Evolutionary conservation across 2,113 vertebrate genomes (phyloP), one percentile per base, ranked within the genome.

Genomic region (Pampusana beccarii): DNA sequence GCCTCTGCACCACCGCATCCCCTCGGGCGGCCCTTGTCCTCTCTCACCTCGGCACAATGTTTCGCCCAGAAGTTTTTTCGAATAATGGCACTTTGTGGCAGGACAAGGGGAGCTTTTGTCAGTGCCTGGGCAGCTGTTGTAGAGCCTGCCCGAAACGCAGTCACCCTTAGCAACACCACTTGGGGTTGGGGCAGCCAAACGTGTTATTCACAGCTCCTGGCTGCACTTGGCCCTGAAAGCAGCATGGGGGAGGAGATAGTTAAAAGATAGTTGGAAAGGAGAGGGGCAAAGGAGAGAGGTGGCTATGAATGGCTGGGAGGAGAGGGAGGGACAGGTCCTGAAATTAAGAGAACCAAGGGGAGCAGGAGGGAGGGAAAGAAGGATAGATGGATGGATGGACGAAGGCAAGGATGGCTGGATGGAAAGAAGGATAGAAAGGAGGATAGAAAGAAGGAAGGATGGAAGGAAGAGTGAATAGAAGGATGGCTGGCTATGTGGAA

Each of bases 91-190:
- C 79, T 95, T 88, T 96, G 85, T 88, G 88, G 40, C 66, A 36
- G 72, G 67, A 93, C 82, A 96, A 96, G 60, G 16, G 38, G 34
- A 94, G 82, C 79, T 90, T 95, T 80, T 93, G 80, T 94, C 8
- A 80, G 67, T 1, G 8, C 11, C 60, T 0, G 0, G 67, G 64
- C 82, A 93, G 90, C 93, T 97, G 90, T 40, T 2, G 10, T 51
- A 36, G 69, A 80, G 64, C 75, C 83, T 46, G 64, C 48, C 83
- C 10, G 12, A 90, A 92, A 50, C 2, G 9, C 56, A 28, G 65
- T 58, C 80, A 57, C 66, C 70, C 80, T 87, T 70, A 48, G 81
- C 90, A 95, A 60, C 87, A 54, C 26, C 60, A 14, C 62, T 31
- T 6, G 16, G 9, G 40, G 40, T 51, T 33, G 29, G 26, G 24